A percentile compares a stretch with the other conserved stretches of the same genome.
phyloP scores from a whole-genome alignment of 1,140 invertebrate genomes.

The Conopomorpha cramerella region DNA sequence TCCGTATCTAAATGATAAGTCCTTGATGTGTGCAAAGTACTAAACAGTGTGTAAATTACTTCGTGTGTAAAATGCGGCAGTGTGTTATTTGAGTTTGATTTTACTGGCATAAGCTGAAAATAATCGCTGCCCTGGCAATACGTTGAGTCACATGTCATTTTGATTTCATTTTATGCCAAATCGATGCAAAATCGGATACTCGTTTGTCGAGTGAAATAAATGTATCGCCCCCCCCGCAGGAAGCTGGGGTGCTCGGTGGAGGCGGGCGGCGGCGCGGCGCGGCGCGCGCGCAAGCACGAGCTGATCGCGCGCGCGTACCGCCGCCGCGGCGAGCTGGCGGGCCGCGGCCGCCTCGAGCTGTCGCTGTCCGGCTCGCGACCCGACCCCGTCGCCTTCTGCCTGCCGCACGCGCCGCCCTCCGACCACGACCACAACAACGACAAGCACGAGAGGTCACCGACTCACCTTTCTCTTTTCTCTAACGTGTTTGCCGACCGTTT shows the following conservation, averaged over 20 bases:
- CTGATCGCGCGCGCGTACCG: slow-evolving; percentile 89
- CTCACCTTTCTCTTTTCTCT: not conserved
- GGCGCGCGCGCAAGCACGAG: slow-evolving; percentile 78
- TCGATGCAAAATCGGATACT: no score
- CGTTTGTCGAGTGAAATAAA: no score
- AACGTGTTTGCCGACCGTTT: not conserved
- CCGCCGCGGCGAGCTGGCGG: slow-evolving; percentile 83
- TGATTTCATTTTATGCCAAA: no score
- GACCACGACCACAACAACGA: slow-evolving; percentile 40
- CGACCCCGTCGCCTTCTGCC: slow-evolving; percentile 87
- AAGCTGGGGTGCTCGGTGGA: slow-evolving; percentile 73
- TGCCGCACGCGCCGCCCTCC: slow-evolving; percentile 63
- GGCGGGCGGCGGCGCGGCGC: slow-evolving; percentile 54
- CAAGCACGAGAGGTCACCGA: slow-evolving; percentile 34
- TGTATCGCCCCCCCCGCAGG: slow-evolving; percentile 34
- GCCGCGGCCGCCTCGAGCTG: slow-evolving; percentile 82
- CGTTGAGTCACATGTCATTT: no score
- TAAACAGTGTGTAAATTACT: no score
- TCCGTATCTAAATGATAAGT: no score
- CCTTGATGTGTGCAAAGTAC: no score
- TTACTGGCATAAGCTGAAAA: no score
- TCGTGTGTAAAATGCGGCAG: no score
- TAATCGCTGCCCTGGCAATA: no score
- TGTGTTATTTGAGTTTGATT: no score
- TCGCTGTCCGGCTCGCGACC: slow-evolving; percentile 84